These are phyloP conservation scores for Macheiramphus alcinus DNA, from an alignment of 2,113 vertebrate genomes.

Conservation along the genomic window DNA sequence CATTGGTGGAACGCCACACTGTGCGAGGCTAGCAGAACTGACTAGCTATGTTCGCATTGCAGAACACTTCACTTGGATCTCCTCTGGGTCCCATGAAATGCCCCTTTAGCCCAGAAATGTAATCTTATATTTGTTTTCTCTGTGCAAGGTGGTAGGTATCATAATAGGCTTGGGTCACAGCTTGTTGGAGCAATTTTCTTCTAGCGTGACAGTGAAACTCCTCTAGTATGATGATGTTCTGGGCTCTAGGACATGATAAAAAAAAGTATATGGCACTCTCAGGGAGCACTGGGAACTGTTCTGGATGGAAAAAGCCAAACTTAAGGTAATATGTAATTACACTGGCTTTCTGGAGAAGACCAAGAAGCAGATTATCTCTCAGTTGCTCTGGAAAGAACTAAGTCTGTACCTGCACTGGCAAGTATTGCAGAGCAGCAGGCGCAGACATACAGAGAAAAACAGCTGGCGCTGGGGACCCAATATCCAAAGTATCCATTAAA, in stretches of 20 bases:
- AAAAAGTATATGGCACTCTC: not conserved
- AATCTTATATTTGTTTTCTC: not conserved
- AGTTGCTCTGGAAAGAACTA: not conserved
- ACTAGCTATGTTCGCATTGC: too few relatives aligned
- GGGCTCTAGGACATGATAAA: not conserved
- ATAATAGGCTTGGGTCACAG: not conserved
- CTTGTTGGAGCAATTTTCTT: not conserved
- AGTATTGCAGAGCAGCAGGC: not conserved
- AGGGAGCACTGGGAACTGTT: not conserved
- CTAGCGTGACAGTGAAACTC: not conserved
- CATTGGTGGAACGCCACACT: not conserved
- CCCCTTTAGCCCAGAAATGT: not conserved
- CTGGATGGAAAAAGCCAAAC: not conserved
- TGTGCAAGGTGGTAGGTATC: not conserved
- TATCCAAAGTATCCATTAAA: not conserved
- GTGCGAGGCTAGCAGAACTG: not conserved
- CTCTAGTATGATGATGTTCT: not conserved
- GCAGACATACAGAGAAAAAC: not conserved
- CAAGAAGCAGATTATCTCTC: not conserved
- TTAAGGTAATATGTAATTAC: not conserved
- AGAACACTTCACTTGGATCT: not conserved
- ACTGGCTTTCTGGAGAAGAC: not conserved
- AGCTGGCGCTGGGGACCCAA: not conserved
- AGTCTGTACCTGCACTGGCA: not conserved
- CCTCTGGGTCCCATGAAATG: not conserved